These are phyloP conservation scores for Lycaena phlaeas DNA, from an alignment of 2,888 invertebrate species.

Conservation along the genomic window DNA sequence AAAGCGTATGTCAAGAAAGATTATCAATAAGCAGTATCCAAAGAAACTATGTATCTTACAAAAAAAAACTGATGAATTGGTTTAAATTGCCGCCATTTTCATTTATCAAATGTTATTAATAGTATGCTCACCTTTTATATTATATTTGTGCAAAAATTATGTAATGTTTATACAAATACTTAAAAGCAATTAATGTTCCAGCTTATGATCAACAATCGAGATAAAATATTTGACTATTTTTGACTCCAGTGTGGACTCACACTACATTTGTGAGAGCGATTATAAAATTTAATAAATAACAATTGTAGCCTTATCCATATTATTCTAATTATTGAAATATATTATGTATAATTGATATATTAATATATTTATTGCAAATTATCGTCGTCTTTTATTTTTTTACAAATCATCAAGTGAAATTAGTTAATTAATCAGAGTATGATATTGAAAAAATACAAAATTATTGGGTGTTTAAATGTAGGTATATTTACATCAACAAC, in stretches of 20 bases:
- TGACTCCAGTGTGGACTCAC: conserved; percentile 24
- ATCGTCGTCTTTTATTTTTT: conserved; percentile 22
- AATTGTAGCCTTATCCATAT: conserved; percentile 60
- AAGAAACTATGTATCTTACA: too few species aligned
- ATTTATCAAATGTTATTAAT: too few species aligned
- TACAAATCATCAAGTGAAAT: too few species aligned
- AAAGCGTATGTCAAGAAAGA: too few species aligned
- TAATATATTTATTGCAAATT: conserved; percentile 63
- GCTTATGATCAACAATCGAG: neutral
- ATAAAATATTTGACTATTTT: conserved; percentile 12
- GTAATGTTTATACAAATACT: neutral
- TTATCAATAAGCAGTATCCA: too few species aligned
- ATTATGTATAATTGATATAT: conserved; percentile 55
- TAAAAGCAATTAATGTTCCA: neutral
- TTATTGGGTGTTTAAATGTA: too few species aligned
- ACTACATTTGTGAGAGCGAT: conserved; percentile 47
- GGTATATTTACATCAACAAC: conserved; percentile 7
- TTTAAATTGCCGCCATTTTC: too few species aligned
- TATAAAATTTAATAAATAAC: conserved; percentile 45
- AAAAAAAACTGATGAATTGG: too few species aligned
- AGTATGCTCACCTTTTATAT: too few species aligned
- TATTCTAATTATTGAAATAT: conserved; percentile 51
- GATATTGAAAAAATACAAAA: too few species aligned
- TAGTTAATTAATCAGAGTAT: too few species aligned
- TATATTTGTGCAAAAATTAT: too few species aligned